These are phyloP conservation scores for Clarias laeviceps DNA, from an alignment of 2,797 vertebrate species.

Conservation along the genomic window DNA sequence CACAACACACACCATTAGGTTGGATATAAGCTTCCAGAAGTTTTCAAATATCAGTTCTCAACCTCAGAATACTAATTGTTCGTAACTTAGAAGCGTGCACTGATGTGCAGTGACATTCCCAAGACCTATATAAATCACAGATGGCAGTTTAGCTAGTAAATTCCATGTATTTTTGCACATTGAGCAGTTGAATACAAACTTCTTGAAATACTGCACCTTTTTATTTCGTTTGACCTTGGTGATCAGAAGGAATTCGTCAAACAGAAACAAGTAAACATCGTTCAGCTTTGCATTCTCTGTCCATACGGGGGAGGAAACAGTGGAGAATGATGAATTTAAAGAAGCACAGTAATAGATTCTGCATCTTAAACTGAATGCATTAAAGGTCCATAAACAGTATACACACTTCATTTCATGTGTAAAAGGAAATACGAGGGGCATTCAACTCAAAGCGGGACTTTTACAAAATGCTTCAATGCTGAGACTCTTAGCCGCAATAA, in stretches of 20 bases:
- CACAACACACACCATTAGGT: background rate
- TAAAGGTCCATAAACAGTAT: background rate
- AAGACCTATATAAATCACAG: background rate
- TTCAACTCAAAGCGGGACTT: too few species aligned
- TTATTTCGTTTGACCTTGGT: constrained; percentile 88
- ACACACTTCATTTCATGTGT: background rate
- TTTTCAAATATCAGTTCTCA: background rate
- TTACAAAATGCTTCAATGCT: too few species aligned
- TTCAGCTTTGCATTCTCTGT: constrained; percentile 82
- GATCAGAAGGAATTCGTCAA: constrained; percentile 89
- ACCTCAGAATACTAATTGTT: background rate
- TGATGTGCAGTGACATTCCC: background rate
- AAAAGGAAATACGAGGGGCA: background rate
- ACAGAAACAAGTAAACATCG: constrained; percentile 88
- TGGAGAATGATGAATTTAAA: background rate
- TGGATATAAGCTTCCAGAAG: background rate
- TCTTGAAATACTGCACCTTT: constrained; percentile 76
- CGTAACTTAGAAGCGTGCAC: background rate
- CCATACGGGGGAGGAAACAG: background rate
- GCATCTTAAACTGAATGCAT: background rate
- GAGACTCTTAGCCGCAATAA: too few species aligned
- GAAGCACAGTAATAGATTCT: background rate
- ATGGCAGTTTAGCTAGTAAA: background rate
- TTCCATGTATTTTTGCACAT: background rate
- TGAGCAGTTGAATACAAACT: background rate